Base-by-base conservation (phyloP, 2,797 vertebrate genomes). In the Gymnothorax reevesii region DNA sequence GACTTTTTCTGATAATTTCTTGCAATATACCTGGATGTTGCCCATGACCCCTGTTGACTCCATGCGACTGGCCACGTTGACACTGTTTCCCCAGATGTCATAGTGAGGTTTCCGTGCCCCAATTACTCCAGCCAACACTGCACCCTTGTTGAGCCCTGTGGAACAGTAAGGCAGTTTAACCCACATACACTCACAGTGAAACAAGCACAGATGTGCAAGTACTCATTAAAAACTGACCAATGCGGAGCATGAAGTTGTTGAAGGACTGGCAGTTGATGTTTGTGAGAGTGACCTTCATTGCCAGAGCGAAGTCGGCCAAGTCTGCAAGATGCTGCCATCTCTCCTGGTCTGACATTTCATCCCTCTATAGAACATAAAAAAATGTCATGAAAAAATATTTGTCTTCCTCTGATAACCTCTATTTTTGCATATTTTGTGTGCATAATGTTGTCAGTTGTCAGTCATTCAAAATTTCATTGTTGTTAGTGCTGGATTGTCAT, bases 181-280 rank as follows among this genome's bases (percentile, higher is more conserved):
- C 49, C 57, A 77, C 71, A 33, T 69, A 66, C 86, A 42, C n/a
- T 62, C 49, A 57, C n/a, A 69, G 15, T n/a, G 9, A n/a, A 17
- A 27, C 42, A 83, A 17, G 84, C 73, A 64, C 57, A 85, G 57
- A 62, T 73, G 69, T 69, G 79, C 80, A 85, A 49, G 57, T 77
- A 85, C 49, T 71, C 25, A 71, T 55, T 71, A 20, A 7, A 87
- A 60, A 94, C 97, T 95, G 87, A 97, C 98, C 98, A 15, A 99
- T 99, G 57, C 98, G 95, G 49, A 99, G 96, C 98, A 99, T 99
- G 94, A 99, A 99, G 95, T 98, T 99, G 93, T 99, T 99, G 93
- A 99, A 99, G 82, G 98, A 99, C 90, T 99, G 98, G 88, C 98
- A 98, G 94, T 99, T 99, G 90, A 99, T 98, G 93, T 98, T 98